Evolutionary conservation across 2,888 invertebrate genomes (phyloP), one percentile per base, ranked within the genome.

Genomic region (Itoplectis maculator): DNA sequence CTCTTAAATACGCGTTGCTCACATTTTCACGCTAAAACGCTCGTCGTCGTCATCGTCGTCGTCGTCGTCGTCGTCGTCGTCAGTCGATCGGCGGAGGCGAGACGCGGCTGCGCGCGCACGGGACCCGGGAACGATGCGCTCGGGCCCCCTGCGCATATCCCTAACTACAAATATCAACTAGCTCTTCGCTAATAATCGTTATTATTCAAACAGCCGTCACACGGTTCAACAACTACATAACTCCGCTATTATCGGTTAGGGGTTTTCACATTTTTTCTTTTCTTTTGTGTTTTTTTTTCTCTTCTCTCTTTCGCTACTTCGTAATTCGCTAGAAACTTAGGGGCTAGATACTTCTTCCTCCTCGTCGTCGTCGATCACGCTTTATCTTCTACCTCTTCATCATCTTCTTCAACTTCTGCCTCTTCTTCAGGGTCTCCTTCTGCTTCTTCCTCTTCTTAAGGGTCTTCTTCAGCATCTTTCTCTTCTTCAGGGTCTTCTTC

Each of bases 141-240:
- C 86, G 82, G 82, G 81, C 84, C 84, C 51, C 51, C 54, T 37
- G 72, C 75, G 74, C 75, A 82, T 29, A 29, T 83, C 65, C 42
- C 76, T 87, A 82, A 84, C 82, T 86, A 87, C 77, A 84, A 86
- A 83, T 86, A 73, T 84, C 79, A 79, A 74, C 79, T 82, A 82
- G 84, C 79, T 81, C n/a, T 86, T 84, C 85, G 86, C 85, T 86
- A 85, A 85, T 85, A 83, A 82, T 81, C 80, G 74, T 83, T 85
- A 85, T 89, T 90, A 89, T 91, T 90, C 89, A 90, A 92, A 91
- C 92, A 92, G 90, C 91, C 90, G 89, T 90, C 89, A 90, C 90
- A 90, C 90, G 89, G 86, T 88, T 90, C 92, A 92, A 86, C 89
- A 88, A 91, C 92, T 92, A 92, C 89, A 90, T 92, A 92, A 91